phyloP scores from a whole-genome alignment of 2,797 vertebrate genomes.

The Siniperca undulata region DNA sequence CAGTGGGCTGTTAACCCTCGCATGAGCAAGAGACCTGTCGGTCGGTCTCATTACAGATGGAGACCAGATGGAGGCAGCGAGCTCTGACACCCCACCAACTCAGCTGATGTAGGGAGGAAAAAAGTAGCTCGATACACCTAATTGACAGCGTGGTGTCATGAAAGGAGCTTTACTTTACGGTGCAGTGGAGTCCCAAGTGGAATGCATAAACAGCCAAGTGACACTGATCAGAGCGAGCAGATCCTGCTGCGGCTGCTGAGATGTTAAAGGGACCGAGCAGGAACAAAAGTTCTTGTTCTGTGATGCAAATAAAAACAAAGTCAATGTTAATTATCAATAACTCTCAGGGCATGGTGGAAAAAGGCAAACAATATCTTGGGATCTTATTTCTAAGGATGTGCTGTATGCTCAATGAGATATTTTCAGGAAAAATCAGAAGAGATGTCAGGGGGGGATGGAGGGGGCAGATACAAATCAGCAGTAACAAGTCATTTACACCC shows the following conservation, averaged over 20 bases:
- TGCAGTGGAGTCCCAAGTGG: constrained; percentile 53
- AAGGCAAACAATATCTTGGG: constrained; percentile 7
- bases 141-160: constrained; percentile 70
- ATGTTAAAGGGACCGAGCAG: constrained; percentile 23
- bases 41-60: constrained; percentile 62
- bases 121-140: constrained; percentile 58
- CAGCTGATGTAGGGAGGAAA: constrained; percentile 42
- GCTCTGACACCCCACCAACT: constrained; percentile 43
- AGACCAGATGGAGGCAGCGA: constrained; percentile 71
- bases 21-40: constrained; percentile 26
- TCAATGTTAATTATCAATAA: constrained; percentile 35
- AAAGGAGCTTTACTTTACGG: constrained; percentile 53
- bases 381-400: constrained; percentile 31
- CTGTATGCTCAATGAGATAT: constrained; percentile 1
- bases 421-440: constrained; percentile 12
- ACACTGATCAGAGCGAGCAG: constrained; percentile 56
- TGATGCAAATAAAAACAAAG: constrained; percentile 34
- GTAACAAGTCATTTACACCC: constrained; percentile 41
- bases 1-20: constrained; percentile 40
- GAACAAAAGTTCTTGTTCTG: constrained; percentile 36
- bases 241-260: constrained; percentile 36
- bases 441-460: not conserved
- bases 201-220: constrained; percentile 58
- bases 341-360: constrained; percentile 1
- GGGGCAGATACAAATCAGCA: constrained; percentile 15